A percentile compares a stretch with the other conserved stretches of the same genome.
phyloP scores from a whole-genome alignment of 2,888 invertebrate species.

The Cheilosia scutellata region DNA sequence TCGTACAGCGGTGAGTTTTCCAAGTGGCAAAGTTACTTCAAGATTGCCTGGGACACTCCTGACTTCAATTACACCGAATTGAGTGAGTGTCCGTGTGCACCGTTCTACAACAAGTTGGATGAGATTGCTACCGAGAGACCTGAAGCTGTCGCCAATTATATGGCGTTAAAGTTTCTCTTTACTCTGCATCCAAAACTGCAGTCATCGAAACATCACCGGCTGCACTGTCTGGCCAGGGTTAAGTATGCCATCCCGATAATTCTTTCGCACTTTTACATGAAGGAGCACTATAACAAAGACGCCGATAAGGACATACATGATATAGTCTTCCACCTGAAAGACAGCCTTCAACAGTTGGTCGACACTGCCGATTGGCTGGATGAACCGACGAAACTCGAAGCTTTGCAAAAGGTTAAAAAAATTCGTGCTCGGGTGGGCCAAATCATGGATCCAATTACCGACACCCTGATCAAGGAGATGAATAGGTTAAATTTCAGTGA shows the following conservation, averaged over 20 bases:
- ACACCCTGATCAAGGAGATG: conserved; percentile 78
- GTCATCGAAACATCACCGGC: conserved; percentile 77
- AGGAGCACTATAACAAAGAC: conserved; percentile 79
- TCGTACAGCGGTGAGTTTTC: conserved; percentile 25
- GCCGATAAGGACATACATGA: conserved; percentile 77
- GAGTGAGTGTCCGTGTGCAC: conserved; percentile 77
- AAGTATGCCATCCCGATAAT: conserved; percentile 40
- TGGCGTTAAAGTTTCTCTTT: conserved; percentile 80
- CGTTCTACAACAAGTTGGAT: conserved; percentile 79
- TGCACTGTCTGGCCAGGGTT: conserved; percentile 28
- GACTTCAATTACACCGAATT: conserved; percentile 40
- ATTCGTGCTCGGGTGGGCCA: conserved; percentile 78
- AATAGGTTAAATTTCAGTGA: conserved; percentile 77
- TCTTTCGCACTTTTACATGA: conserved; percentile 56
- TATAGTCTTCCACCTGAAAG: conserved; percentile 80
- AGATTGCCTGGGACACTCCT: conserved; percentile 80
- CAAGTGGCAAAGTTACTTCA: conserved; percentile 78
- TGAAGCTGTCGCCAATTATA: conserved; percentile 81
- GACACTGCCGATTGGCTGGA: conserved; percentile 81
- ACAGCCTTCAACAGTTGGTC: conserved; percentile 77
- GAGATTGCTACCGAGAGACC: conserved; percentile 77
- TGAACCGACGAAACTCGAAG: conserved; percentile 79
- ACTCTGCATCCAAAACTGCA: conserved; percentile 79
- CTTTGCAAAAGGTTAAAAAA: conserved; percentile 79
- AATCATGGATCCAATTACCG: conserved; percentile 76